phyloP scores from a whole-genome alignment of 2,113 vertebrate species.

The Epinephelus cyanopodus region DNA sequence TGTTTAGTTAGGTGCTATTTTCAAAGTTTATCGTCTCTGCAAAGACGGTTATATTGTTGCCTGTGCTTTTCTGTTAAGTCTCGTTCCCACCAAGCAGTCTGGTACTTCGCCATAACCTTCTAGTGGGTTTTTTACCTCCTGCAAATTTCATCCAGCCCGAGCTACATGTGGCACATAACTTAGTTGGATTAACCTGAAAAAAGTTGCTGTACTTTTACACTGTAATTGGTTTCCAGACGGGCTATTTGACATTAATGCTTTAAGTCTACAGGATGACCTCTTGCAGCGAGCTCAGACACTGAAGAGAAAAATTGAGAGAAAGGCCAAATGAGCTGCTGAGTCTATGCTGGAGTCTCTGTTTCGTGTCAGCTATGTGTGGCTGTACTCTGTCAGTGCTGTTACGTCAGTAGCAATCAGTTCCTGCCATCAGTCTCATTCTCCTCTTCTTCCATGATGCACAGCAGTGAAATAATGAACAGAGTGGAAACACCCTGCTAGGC shows the following conservation, averaged over 20 bases:
- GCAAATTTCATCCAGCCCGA: not conserved
- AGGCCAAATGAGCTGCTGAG: conserved; percentile 36
- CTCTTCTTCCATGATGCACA: conserved; percentile 42
- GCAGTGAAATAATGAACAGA: conserved; percentile 50
- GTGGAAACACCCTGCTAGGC: conserved; percentile 26
- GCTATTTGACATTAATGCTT: conserved; percentile 23
- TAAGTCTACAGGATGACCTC: not conserved
- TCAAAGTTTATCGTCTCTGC: not conserved
- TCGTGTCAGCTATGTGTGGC: conserved; percentile 38
- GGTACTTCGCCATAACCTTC: no score
- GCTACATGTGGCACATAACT: not conserved
- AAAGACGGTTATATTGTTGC: not conserved
- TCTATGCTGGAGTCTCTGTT: conserved; percentile 51
- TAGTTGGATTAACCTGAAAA: conserved; percentile 3
- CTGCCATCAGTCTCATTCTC: conserved; percentile 21
- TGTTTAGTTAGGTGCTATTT: not conserved
- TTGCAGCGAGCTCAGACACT: conserved; percentile 2
- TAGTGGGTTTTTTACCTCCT: not conserved
- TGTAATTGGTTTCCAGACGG: conserved; percentile 24
- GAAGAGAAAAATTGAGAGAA: conserved; percentile 14
- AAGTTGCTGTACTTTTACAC: not conserved
- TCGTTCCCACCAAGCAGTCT: no score
- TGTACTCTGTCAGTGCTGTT: conserved; percentile 39
- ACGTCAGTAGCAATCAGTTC: conserved; percentile 26
- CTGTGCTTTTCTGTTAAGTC: not conserved